Base-by-base conservation (phyloP, 2,888 invertebrate species). In the Polyploca ridens region DNA sequence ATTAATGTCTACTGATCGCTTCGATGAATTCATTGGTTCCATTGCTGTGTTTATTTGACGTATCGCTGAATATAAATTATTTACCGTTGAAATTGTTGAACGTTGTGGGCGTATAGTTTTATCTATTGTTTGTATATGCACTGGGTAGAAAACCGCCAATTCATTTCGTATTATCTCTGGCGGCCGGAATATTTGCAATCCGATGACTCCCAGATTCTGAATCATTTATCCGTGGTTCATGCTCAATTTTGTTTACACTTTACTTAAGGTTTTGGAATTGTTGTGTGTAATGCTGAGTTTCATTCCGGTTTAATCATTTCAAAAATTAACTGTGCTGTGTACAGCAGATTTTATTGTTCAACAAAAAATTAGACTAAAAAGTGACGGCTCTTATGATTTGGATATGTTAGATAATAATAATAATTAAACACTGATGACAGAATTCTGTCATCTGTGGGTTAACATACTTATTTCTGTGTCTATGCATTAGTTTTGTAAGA, bases 1-100 rank as follows among this genome's bases (percentile, higher is more conserved):
- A 54, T 54, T 64, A 69, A 69, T 65, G 62, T 71, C 64, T 69
- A 70, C 74, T 74, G 70, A 62, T 69, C 60, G 54, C 58, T 57
- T 58, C 59, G 54, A 54, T 54, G 14, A 63, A 66, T 67, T 63
- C 63, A 64, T 66, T 65, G 59, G 54, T 54, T 58, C 58, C 59
- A 62, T 64, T 60, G 54, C 19, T 64, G 60, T 58, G 14, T 27
- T 35, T 33, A n/a, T 38, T 54, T 57, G 38, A 14, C 54, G 64
- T 41, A 38, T 54, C 60, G 27, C 14, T 57, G 38, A 64, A 10
- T 10, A 54, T 54, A 10, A 16, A 19, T 54, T 54, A 54, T 54
- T 54, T 54, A 7, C 49, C 16, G 7, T 49, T 49, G 49, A 49
- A 49, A n/a, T 14, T 49, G 7, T 44, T 14, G 14, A 5, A 14